Evolutionary conservation across 64 coral and sea anemone species (phyloP).

Genomic region (Dendronephthya gigantea): DNA sequence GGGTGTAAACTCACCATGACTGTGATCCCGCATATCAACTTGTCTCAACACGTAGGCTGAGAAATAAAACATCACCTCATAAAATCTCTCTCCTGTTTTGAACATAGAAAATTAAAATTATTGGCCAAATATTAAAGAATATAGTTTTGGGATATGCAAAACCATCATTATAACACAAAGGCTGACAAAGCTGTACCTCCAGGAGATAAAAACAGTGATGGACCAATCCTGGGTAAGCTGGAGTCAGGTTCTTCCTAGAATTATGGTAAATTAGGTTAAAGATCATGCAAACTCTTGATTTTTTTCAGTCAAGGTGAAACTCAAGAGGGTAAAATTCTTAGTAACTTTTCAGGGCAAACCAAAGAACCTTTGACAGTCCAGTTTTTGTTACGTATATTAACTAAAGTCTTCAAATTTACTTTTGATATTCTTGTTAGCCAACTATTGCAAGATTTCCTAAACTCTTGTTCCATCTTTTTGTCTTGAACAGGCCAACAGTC

Average conservation of each 20-base stretch:
- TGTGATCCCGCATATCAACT: neutral
- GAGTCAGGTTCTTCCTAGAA: neutral
- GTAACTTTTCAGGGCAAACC: too few relatives aligned
- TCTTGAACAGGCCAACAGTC: neutral
- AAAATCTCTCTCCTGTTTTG: neutral
- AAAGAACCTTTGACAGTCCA: too few relatives aligned
- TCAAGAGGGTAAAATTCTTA: too few relatives aligned
- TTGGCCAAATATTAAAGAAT: neutral
- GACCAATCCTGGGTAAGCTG: slow-evolving; percentile 1
- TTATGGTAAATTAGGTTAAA: neutral
- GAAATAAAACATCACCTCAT: slow-evolving; percentile 12
- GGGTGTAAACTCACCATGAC: neutral
- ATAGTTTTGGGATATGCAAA: neutral
- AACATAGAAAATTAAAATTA: neutral
- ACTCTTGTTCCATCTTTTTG: neutral
- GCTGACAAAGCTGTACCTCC: neutral
- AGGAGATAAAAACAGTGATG: neutral
- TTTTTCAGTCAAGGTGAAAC: too few relatives aligned
- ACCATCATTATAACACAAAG: neutral
- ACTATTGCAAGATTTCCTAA: neutral
- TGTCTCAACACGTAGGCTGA: neutral
- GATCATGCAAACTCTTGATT: neutral
- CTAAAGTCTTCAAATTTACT: too few relatives aligned
- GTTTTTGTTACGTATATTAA: too few relatives aligned
- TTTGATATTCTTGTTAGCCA: neutral